Evolutionary conservation across 2,797 vertebrate genomes (phyloP).

Genomic region (Acropternis orthonyx): DNA sequence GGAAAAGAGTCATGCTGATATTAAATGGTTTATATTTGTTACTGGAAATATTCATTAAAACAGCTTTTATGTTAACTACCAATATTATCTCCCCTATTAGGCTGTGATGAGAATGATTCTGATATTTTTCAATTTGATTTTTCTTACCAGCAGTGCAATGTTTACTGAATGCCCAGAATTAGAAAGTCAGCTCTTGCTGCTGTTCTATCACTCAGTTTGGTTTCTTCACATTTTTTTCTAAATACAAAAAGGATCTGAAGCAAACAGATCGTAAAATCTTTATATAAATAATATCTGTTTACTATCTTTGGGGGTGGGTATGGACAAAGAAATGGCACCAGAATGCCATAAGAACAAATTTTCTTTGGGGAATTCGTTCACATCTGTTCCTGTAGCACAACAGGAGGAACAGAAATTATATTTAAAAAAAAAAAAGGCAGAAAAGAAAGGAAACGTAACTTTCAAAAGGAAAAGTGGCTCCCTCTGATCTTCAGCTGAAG

Average conservation of each 20-base stretch:
- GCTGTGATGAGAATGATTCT: neutral
- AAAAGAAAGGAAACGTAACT: neutral
- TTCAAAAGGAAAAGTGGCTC: slow-evolving; percentile 3
- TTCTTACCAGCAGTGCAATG: neutral
- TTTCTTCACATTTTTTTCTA: neutral
- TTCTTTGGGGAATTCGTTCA: slow-evolving; percentile 38
- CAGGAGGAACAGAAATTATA: neutral
- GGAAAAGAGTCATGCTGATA: neutral
- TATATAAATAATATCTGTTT: neutral
- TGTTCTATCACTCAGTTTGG: neutral
- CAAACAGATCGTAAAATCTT: neutral
- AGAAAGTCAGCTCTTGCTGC: neutral
- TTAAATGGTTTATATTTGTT: neutral
- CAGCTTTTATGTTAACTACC: neutral
- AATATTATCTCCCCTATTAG: neutral
- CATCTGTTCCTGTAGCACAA: slow-evolving; percentile 1
- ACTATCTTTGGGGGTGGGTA: neutral
- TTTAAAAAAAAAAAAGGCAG: neutral
- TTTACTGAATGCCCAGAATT: neutral
- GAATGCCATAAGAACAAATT: neutral
- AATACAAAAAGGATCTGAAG: neutral
- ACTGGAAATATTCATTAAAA: neutral
- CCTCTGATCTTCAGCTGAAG: neutral
- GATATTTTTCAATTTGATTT: neutral
- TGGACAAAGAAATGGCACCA: slow-evolving; percentile 8